These are phyloP conservation scores for Aphidius ervi DNA, from an alignment of 1,140 invertebrate species.

Conservation along the genomic window DNA sequence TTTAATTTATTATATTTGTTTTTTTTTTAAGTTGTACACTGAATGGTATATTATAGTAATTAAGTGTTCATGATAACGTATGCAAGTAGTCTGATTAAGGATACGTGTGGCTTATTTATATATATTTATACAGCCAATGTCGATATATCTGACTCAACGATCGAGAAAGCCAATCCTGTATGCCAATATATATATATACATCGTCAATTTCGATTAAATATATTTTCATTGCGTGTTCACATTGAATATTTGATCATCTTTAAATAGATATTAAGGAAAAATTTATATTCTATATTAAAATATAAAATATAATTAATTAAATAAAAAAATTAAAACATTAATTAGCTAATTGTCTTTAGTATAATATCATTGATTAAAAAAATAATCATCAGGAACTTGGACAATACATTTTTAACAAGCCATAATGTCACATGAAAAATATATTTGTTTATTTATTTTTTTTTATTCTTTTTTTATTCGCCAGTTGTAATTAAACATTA, in stretches of 20 bases:
- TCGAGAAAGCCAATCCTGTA: neutral
- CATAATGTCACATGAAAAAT: slow-evolving; percentile 9
- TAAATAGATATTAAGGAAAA: too few species aligned
- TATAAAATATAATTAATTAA: too few species aligned
- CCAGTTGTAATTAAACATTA: slow-evolving; percentile 10
- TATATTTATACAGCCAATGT: slow-evolving; percentile 8
- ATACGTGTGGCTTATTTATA: slow-evolving; percentile 7
- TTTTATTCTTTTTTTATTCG: neutral
- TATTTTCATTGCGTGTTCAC: slow-evolving; percentile 14
- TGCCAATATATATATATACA: slow-evolving; percentile 7
- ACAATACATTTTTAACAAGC: slow-evolving; percentile 7
- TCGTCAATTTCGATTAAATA: slow-evolving; percentile 5
- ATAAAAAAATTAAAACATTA: too few species aligned
- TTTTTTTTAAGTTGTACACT: slow-evolving; percentile 5
- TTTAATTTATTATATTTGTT: neutral
- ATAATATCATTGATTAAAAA: neutral
- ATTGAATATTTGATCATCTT: slow-evolving; percentile 13
- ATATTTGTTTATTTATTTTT: slow-evolving; percentile 7
- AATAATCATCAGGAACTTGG: neutral
- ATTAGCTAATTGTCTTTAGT: too few species aligned
- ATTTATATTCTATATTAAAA: too few species aligned
- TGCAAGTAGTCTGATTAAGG: slow-evolving; percentile 22
- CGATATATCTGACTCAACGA: slow-evolving; percentile 10
- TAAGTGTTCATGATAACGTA: slow-evolving; percentile 22
- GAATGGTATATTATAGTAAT: slow-evolving; percentile 19